Conservation (phyloP, 1,140 invertebrate genomes). For the Drosophila rufa region DNA sequence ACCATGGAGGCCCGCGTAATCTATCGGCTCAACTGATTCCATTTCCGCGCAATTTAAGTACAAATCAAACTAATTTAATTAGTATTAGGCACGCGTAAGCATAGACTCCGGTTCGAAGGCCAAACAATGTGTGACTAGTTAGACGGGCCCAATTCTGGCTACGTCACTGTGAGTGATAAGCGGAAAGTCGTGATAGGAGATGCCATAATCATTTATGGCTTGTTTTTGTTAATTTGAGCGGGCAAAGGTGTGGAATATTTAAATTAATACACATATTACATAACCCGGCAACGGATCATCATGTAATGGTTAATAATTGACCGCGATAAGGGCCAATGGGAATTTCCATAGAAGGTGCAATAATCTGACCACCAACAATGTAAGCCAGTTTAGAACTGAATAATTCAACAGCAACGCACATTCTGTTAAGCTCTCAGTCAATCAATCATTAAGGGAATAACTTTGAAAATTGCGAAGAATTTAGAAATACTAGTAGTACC, state of each 20-base stretch:
- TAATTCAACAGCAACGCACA: background rate
- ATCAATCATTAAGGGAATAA: too few species aligned
- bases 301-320: background rate
- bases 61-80: slow-evolving; percentile 42
- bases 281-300: background rate
- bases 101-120: slow-evolving; percentile 20
- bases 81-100: slow-evolving; percentile 34
- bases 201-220: slow-evolving; percentile 15
- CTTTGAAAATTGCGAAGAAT: too few species aligned
- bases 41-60: slow-evolving; percentile 52
- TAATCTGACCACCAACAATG: slow-evolving; percentile 12
- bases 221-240: slow-evolving; percentile 27
- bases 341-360: background rate
- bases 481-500: too few species aligned
- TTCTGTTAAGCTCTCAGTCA: background rate
- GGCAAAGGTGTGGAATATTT: slow-evolving; percentile 30
- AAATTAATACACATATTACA: slow-evolving; percentile 19
- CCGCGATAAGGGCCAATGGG: slow-evolving; percentile 16
- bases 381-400: background rate
- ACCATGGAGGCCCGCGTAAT: slow-evolving; percentile 7
- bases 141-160: slow-evolving; percentile 36
- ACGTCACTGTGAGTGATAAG: slow-evolving; percentile 59
- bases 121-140: slow-evolving; percentile 33
- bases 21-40: background rate
- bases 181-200: slow-evolving; percentile 11